A percentile compares a stretch with the other conserved stretches of the same genome.
phyloP scores from a whole-genome alignment of 2,113 vertebrate species.

The Euleptes europaea region DNA sequence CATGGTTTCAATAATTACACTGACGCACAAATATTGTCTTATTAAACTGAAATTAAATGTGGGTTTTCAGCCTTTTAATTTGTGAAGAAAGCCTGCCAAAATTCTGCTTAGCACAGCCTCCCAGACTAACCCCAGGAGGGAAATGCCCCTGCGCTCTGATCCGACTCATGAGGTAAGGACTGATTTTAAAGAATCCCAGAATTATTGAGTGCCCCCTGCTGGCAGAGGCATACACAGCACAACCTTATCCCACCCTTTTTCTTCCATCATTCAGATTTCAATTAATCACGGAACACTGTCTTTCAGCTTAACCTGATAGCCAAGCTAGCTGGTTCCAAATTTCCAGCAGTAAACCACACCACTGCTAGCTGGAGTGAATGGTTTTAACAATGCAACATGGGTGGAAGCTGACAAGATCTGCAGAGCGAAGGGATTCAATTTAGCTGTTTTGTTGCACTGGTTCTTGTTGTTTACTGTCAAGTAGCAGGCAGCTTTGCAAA shows the following conservation, averaged over 20 bases:
- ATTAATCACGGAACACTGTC: background rate
- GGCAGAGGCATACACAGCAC: background rate
- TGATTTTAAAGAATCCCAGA: background rate
- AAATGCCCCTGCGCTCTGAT: background rate
- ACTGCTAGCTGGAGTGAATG: background rate
- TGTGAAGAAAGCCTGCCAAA: background rate
- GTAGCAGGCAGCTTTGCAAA: background rate
- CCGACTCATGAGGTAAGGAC: background rate
- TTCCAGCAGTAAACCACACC: background rate
- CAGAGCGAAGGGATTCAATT: background rate
- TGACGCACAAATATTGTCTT: background rate
- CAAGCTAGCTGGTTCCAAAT: background rate
- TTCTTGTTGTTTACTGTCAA: background rate
- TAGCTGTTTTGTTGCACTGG: background rate
- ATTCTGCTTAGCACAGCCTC: background rate
- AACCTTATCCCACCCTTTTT: background rate
- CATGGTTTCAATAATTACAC: background rate
- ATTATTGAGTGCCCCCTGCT: background rate
- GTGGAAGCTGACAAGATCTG: background rate
- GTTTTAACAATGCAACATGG: background rate
- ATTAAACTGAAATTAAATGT: constrained; percentile 7
- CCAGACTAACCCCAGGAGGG: background rate
- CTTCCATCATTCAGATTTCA: background rate
- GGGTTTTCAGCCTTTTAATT: background rate
- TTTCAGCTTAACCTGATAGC: background rate